Evolutionary conservation across 2,797 vertebrate genomes (phyloP), one percentile per base, ranked within the genome.

Genomic region (Xiphorhynchus erythropygius): DNA sequence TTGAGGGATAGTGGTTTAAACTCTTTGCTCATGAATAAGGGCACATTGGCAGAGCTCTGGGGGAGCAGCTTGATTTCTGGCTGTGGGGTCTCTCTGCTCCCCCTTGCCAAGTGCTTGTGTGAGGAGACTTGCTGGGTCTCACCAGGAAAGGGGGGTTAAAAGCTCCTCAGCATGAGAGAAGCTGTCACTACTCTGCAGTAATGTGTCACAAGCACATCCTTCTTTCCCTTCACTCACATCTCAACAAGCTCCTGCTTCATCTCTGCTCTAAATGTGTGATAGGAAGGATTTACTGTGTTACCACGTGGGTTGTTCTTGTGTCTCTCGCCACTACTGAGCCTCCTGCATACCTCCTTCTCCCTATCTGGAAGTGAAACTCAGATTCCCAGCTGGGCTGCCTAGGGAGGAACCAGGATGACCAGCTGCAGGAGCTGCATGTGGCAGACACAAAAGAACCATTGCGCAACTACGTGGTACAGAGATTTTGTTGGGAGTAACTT

Each of bases 51-150:
- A 90, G 77, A 76, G 37, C 76, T 50, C 69, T 60, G 46, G 73
- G 75, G 79, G 85, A 95, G 80, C 91, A 94, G 87, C 42, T 73
- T 62, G 76, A 47, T 55, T 91, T 78, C 87, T 91, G 93, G 87
- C 94, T 76, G 50, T 75, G 87, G 73, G 89, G 69, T 90, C 76
- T 78, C 73, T 2, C 0, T 64, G 46, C 42, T 94, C 2, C 19
- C 32, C 42, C 49, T 88, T 94, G 94, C 93, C 93, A 93, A 95
- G 83, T 50, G 69, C 50, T 60, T 90, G 69, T 90, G 85, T 81
- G 76, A 91, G 79, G 79, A 85, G 35, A 9, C 87, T 81, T 93
- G 73, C 94, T 95, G 93, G 42, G 76, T 78, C 69, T 84, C 89
- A 47, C 76, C 85, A 91, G 82, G 80, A 87, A 89, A 91, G 69